Evolutionary conservation across 2,113 vertebrate genomes (phyloP).

Genomic region (Acrocephalus arundinaceus): DNA sequence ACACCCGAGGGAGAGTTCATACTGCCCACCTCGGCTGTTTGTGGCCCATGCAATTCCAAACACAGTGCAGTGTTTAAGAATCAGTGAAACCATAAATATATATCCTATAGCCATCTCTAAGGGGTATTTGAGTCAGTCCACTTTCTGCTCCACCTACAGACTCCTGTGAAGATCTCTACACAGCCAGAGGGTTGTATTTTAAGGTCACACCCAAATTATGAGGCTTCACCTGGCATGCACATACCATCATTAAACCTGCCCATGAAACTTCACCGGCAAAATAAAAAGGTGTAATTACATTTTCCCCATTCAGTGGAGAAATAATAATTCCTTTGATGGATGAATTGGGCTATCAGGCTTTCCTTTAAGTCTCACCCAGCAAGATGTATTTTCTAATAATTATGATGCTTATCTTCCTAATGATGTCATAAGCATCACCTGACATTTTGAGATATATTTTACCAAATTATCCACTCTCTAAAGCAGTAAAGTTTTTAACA

Average conservation of each 20-base stretch:
- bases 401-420: conserved; percentile 28
- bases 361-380: conserved; percentile 35
- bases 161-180: conserved; percentile 47
- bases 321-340: conserved; percentile 59
- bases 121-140: conserved; percentile 46
- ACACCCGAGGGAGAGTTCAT: neutral
- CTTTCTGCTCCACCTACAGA: conserved; percentile 49
- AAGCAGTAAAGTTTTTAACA: neutral
- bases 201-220: conserved; percentile 63
- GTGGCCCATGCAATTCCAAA: neutral
- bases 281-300: conserved; percentile 60
- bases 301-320: conserved; percentile 50
- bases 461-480: neutral
- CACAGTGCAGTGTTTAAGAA: neutral
- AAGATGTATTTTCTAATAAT: conserved; percentile 20
- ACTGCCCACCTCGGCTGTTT: neutral
- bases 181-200: conserved; percentile 67
- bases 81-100: conserved; percentile 37
- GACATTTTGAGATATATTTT: neutral
- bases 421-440: neutral
- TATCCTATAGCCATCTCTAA: conserved; percentile 62
- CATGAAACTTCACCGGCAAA: conserved; percentile 50
- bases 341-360: conserved; percentile 7
- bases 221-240: conserved; percentile 51
- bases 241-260: conserved; percentile 52